Conservation (phyloP, 2,113 vertebrate species). For the Cathartes aura region DNA sequence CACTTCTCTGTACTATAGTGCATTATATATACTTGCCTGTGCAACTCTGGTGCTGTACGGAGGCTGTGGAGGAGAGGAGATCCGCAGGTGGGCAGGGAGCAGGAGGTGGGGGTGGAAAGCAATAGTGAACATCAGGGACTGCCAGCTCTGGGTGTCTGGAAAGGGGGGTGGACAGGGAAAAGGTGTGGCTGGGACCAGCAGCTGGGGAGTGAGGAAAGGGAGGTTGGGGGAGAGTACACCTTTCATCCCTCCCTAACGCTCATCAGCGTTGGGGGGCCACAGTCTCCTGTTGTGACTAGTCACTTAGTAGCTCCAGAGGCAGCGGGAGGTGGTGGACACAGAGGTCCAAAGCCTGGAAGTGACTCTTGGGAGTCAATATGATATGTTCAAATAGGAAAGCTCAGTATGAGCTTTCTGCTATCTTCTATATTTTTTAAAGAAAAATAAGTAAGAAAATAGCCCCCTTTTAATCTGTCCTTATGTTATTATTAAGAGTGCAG, state of each 20-base stretch:
- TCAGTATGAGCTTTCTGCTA: not conserved
- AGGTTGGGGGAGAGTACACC: not conserved
- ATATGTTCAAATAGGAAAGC: not conserved
- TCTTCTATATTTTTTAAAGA: not conserved
- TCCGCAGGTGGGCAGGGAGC: not conserved
- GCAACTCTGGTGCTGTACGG: accelerated
- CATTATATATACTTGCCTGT: not conserved
- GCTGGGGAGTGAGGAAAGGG: not conserved
- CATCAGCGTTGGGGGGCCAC: accelerated
- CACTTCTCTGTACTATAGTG: not conserved
- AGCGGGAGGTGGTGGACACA: accelerated
- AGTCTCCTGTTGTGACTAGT: accelerated
- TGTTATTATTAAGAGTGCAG: not conserved
- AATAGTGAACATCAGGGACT: accelerated
- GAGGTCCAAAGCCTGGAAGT: not conserved
- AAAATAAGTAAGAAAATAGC: not conserved
- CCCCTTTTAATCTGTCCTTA: not conserved
- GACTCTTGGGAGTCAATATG: not conserved
- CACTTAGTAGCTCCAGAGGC: not conserved
- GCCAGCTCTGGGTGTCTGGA: accelerated
- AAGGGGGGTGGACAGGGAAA: accelerated
- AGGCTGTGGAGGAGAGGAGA: not conserved
- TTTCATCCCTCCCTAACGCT: not conserved
- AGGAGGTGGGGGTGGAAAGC: not conserved
- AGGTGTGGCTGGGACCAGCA: not conserved